Evolutionary conservation across 2,888 invertebrate species (phyloP), one percentile per base, ranked within the genome.

Genomic region (Nasonia oneida): DNA sequence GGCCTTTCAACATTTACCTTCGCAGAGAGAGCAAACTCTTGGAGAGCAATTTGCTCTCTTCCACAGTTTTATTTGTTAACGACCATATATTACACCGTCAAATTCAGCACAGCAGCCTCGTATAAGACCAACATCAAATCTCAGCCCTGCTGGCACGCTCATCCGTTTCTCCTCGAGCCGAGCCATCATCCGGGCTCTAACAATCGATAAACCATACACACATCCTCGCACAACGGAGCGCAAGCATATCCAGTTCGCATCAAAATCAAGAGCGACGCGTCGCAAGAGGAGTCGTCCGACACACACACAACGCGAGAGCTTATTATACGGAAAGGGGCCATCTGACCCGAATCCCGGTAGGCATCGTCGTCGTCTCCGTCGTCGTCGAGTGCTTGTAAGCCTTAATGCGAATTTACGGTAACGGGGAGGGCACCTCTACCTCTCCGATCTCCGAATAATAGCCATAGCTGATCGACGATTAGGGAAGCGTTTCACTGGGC

Each of bases 381-480:
- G 86, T 84, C 81, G 78, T 86, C 83, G 80, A 15, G 57, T 78
- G 86, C 80, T 87, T 88, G 88, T 87, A 89, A 90, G 88, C 89
- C 89, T 89, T 90, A 90, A 91, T 89, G 88, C 88, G 88, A 91
- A 90, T 91, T 91, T 91, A 91, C 89, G 89, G 88, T 89, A 88
- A 89, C 89, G 88, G 79, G 74, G 14, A n/a, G 10, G 75, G n/a
- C 3, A 37, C 10, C 14, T 18, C n/a, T 14, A 53, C 74, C n/a
- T 6, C 53, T 37, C 74, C 23, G 75, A 77, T 81, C 84, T 74
- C 77, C 82, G 67, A 86, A 87, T 88, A 89, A 89, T 88, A 86
- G 85, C 83, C 83, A 57, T 50, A 57, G 83, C 64, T 84, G 87
- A 88, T 88, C 79, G 87, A 88, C 89, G 88, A 89, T 90, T 88